Evolutionary conservation across 2,113 vertebrate genomes (phyloP), one percentile per base, ranked within the genome.

Genomic region (Redunca redunca): DNA sequence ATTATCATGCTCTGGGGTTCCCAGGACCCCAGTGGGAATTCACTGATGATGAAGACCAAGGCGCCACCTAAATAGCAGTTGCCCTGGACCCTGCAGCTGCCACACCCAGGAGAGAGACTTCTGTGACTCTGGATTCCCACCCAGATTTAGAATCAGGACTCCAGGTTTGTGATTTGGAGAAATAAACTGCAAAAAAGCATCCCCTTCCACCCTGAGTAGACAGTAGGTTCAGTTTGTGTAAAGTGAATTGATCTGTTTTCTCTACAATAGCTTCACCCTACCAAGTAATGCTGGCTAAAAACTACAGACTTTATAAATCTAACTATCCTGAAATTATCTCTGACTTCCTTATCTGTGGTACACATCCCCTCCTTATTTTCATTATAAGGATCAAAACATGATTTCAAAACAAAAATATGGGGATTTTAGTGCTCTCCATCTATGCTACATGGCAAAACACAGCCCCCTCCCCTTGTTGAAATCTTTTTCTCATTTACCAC

Each of bases 321-420:
- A 53, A 80, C 92, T 46, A 86, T 52, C 64, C 55, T 71, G 26
- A 90, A 86, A 71, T 71, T 33, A 77, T 43, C 58, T 82, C 36
- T 43, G 36, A 55, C 13, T 82, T 90, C 9, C 16, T 53, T 84
- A 88, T 3, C 4, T 52, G 48, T 28, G 46, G 5, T 57, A 81
- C 1, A 64, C 2, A 55, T 43, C n/a, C 46, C 48, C 57, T 82
- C 64, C 10, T 84, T 62, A 46, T 67, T 92, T 97, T 80, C 21
- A 67, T 57, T 88, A n/a, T 94, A 90, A 89, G 53, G 92, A 94
- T 64, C 58, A 82, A 91, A 95, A 71, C 57, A 15, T 89, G 36
- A 87, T 89, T 92, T 90, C 64, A 88, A 93, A 90, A 90, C 55
- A 87, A 84, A 91, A 89, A 50, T n/a, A 40, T 9, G 16, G 9